Conservation (phyloP, 2,888 invertebrate species). For the Ophonus ardosiacus region DNA sequence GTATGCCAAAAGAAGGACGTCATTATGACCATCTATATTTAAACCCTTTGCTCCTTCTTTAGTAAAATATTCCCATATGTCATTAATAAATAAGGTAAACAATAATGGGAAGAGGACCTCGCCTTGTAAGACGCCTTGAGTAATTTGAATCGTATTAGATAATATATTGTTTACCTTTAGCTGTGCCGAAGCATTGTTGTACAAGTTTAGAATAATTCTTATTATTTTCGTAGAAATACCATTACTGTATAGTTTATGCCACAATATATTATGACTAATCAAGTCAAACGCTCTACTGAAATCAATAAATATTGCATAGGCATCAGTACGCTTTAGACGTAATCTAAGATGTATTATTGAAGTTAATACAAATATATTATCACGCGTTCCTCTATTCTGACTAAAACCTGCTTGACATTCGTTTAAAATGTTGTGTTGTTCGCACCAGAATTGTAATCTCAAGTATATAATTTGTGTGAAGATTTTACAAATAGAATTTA, state of each 20-base stretch:
- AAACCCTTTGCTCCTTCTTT: neutral
- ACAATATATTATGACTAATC: neutral
- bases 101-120: neutral
- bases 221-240: slow-evolving; percentile 3
- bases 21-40: neutral
- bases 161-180: neutral
- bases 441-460: neutral
- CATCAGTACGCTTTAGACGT: too few relatives aligned
- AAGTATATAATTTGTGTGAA: slow-evolving; percentile 10
- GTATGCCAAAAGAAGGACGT: neutral
- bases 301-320: slow-evolving; percentile 10
- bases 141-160: neutral
- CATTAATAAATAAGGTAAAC: slow-evolving; percentile 13
- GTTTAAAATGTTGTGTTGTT: slow-evolving; percentile 1
- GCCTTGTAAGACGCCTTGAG: neutral
- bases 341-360: too few relatives aligned
- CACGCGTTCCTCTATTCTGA: too few relatives aligned
- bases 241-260: neutral
- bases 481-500: neutral
- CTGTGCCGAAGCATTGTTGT: slow-evolving; percentile 2
- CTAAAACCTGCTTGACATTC: slow-evolving; percentile 16
- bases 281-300: neutral
- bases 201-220: neutral
- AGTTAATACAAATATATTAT: too few relatives aligned
- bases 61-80: neutral